A percentile compares a stretch with the other conserved stretches of the same genome.
Evolutionary conservation across 1,140 invertebrate species (phyloP).

Genomic region (Ceratosolen solmsi): DNA sequence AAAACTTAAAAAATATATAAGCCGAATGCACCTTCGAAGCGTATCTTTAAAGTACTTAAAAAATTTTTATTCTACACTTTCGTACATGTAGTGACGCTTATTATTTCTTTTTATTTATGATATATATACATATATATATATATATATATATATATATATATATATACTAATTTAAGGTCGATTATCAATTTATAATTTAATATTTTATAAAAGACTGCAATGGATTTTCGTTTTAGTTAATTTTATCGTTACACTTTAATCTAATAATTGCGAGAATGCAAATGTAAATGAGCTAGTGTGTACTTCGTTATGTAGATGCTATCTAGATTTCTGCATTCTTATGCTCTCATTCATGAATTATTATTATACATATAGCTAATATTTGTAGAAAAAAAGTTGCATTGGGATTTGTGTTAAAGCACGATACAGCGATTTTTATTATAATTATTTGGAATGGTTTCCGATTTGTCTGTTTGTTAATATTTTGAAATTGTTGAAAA

Average conservation of each 20-base stretch:
- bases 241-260: slow-evolving; percentile 34
- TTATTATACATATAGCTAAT: slow-evolving; percentile 9
- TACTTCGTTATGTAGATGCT: slow-evolving; percentile 23
- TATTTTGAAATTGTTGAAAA: too few relatives aligned
- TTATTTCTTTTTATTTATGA: slow-evolving; percentile 5
- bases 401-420: slow-evolving; percentile 19
- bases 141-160: too few relatives aligned
- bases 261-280: slow-evolving; percentile 25
- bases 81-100: neutral
- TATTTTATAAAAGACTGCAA: slow-evolving; percentile 45
- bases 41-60: slow-evolving; percentile 6
- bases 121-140: slow-evolving; percentile 5
- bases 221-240: slow-evolving; percentile 24
- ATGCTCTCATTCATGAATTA: slow-evolving; percentile 30
- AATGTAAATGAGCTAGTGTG: slow-evolving; percentile 27
- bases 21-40: slow-evolving; percentile 11
- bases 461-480: too few relatives aligned
- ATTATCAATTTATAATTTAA: slow-evolving; percentile 36
- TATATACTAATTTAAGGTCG: slow-evolving; percentile 31
- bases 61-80: slow-evolving; percentile 11
- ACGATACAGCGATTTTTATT: slow-evolving; percentile 15
- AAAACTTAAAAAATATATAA: slow-evolving; percentile 25
- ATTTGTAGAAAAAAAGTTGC: slow-evolving; percentile 27
- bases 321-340: slow-evolving; percentile 16
- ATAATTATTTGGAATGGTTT: too few relatives aligned